A percentile compares a stretch with the other conserved stretches of the same genome.
Conservation (phyloP, 2,113 vertebrate genomes). For the Spheniscus mendiculus region DNA sequence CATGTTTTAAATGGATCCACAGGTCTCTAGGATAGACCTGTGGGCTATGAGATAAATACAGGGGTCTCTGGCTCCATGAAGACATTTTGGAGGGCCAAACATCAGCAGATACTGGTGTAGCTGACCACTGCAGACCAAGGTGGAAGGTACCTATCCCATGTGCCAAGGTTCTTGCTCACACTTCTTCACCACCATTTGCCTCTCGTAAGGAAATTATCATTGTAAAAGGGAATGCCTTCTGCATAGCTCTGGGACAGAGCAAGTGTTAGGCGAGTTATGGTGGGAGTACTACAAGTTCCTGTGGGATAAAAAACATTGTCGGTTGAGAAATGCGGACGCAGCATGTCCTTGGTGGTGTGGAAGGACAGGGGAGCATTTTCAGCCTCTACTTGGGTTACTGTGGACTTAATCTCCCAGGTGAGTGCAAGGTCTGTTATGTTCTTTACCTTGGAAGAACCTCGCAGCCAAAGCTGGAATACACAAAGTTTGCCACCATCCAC, state of each 20-base stretch:
- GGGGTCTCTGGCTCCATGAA: background rate
- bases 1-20: background rate
- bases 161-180: background rate
- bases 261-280: background rate
- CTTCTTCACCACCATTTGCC: background rate
- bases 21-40: rapidly evolving
- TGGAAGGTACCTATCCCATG: background rate
- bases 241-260: background rate
- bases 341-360: background rate
- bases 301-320: background rate
- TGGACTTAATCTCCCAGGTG: background rate
- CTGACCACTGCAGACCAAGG: background rate
- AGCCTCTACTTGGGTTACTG: background rate
- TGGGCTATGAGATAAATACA: background rate
- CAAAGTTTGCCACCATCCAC: background rate
- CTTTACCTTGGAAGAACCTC: background rate
- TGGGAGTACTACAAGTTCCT: background rate
- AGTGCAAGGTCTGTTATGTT: background rate
- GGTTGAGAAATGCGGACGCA: background rate
- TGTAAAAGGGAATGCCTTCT: background rate
- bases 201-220: background rate
- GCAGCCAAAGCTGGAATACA: background rate
- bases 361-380: background rate
- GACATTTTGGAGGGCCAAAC: background rate
- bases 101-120: no score